Percentiles rank a stretch among this genome's conserved stretches.
Conservation (phyloP, 1,140 invertebrate species). For the Drosophila pseudoobscura region DNA sequence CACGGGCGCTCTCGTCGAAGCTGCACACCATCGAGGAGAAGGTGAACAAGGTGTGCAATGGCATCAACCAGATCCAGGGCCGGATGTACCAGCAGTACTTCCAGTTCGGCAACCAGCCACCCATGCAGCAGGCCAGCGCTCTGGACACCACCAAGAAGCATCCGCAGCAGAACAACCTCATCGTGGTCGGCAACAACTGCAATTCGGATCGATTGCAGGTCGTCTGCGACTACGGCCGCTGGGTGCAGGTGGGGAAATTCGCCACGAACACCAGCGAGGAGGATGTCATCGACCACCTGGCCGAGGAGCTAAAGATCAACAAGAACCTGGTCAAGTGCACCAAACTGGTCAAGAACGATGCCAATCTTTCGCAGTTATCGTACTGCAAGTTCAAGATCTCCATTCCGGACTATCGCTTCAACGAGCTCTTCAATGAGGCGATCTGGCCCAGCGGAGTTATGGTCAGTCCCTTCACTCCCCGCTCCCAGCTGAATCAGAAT, state of each 20-base stretch:
- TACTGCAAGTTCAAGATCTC: slow-evolving; percentile 82
- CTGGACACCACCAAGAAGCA: slow-evolving; percentile 69
- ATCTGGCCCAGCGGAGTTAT: slow-evolving; percentile 82
- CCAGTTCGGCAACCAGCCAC: slow-evolving; percentile 75
- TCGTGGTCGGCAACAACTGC: slow-evolving; percentile 80
- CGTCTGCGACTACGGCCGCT: slow-evolving; percentile 78
- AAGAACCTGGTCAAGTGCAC: slow-evolving; percentile 81
- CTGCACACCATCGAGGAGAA: slow-evolving; percentile 80
- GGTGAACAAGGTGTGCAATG: slow-evolving; percentile 79
- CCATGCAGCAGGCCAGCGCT: slow-evolving; percentile 35
- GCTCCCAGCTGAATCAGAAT: slow-evolving; percentile 81
- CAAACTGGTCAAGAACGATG: slow-evolving; percentile 81
- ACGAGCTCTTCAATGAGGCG: slow-evolving; percentile 82
- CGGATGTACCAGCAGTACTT: slow-evolving; percentile 83
- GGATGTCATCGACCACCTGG: slow-evolving; percentile 77
- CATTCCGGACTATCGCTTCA: slow-evolving; percentile 82
- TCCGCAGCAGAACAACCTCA: slow-evolving; percentile 76
- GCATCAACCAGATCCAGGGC: slow-evolving; percentile 80
- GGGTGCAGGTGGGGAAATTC: slow-evolving; percentile 82
- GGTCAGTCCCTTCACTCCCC: slow-evolving; percentile 80
- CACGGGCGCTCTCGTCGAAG: slow-evolving; percentile 67
- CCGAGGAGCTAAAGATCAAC: slow-evolving; percentile 79
- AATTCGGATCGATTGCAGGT: slow-evolving; percentile 82
- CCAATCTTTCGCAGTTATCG: slow-evolving; percentile 77
- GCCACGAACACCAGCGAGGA: slow-evolving; percentile 81